Base-by-base conservation (phyloP, 2,888 invertebrate genomes). In the Macrosiphum euphorbiae region DNA sequence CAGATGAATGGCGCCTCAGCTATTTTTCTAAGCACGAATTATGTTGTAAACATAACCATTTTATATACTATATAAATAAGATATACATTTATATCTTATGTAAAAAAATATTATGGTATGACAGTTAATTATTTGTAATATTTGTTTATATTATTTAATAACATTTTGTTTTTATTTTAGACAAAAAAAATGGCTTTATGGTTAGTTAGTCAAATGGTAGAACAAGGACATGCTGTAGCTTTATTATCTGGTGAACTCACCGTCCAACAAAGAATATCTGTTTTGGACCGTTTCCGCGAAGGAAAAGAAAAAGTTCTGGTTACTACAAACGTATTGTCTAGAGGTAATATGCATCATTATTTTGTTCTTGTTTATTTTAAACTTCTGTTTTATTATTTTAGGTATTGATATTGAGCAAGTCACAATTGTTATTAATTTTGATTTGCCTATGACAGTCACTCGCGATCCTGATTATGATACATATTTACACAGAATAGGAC, bases 391-490 rank as follows among this genome's bases (percentile, higher is more conserved):
- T 90, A n/a, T 84, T 90, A 50, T 58, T 87, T 94, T 95, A 97
- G 98, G 99, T 86, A 99, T 99, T 95, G 99, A 99, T 96, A 98
- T 99, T 2, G 99, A 99, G 95, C 98, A 99, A 97, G 99, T 99
- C 0, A 99, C 99, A 8, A 97, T 99, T 92, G 99, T 99, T 35
- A 98, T 99, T 0, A 99, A 99, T 96, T 99, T 99, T 96, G 99
- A 99, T 96, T 97, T 99, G 95, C 99, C 99, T 7, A 97, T 98
- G 96, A 98, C 98, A 95, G 96, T 97, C 95, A 96, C 97, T 52
- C 97, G 97, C 93, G 97, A 97, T 95, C 98, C 99, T 0, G 99
- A 99, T 96, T 99, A 98, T 96, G 99, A 99, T 96, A 99, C 99
- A 2, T 99, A 99, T 96, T 96, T 99, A 94, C 99, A 99, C 96